Evolutionary conservation across 1,140 invertebrate genomes (phyloP).

Genomic region (Rhopalosiphum padi): DNA sequence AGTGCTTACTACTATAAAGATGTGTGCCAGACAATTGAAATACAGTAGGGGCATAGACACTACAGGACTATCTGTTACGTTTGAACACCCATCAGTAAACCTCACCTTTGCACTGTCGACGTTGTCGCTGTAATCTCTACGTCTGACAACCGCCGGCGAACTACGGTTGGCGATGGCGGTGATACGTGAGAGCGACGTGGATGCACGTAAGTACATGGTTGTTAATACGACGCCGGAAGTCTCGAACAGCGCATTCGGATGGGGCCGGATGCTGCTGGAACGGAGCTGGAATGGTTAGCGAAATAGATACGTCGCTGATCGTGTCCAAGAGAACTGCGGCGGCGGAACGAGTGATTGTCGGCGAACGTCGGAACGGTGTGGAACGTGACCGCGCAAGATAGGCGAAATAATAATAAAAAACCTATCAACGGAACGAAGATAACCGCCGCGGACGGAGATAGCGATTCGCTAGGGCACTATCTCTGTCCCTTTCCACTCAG

Average conservation of each 20-base stretch:
- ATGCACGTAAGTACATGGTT: constrained; percentile 12
- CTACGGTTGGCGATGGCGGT: not conserved
- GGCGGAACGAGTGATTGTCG: too few relatives aligned
- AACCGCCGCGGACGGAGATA: not conserved
- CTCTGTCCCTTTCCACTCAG: not conserved
- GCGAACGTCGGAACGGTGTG: not conserved
- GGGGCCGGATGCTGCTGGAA: not conserved
- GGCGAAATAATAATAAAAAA: not conserved
- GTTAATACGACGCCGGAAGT: not conserved
- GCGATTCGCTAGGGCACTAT: not conserved
- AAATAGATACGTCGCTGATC: too few relatives aligned
- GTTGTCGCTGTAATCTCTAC: not conserved
- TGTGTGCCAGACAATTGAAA: not conserved
- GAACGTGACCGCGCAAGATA: not conserved
- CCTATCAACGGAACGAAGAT: not conserved
- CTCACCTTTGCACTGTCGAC: not conserved
- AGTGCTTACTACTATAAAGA: not conserved
- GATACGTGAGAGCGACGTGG: not conserved
- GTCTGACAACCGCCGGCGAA: not conserved
- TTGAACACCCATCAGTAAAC: too few relatives aligned
- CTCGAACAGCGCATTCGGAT: not conserved
- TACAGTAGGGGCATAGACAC: not conserved
- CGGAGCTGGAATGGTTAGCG: not conserved
- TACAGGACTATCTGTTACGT: too few relatives aligned
- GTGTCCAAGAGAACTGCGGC: too few relatives aligned